Evolutionary conservation across 64 coral and sea anemone genomes (phyloP).

Genomic region (Platygyra sinensis): DNA sequence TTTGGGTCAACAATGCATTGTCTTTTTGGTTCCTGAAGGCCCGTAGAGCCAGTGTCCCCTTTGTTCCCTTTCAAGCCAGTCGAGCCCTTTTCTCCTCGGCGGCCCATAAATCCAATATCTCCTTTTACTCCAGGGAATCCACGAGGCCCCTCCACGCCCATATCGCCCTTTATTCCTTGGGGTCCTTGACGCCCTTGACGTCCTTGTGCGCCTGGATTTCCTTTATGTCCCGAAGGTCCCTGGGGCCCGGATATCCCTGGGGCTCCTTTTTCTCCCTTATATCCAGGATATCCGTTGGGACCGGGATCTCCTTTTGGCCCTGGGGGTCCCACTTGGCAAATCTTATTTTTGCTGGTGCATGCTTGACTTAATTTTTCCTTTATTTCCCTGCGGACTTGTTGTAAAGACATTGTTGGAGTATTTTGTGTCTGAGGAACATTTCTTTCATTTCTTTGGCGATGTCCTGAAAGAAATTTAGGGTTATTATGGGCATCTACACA

Average conservation of each 20-base stretch:
- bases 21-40: too few species aligned
- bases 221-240: background rate
- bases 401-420: background rate
- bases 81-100: too few species aligned
- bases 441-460: too few species aligned
- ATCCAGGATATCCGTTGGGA: background rate
- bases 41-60: too few species aligned
- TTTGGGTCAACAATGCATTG: too few species aligned
- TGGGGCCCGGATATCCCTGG: background rate
- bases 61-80: too few species aligned
- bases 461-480: too few species aligned
- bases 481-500: too few species aligned
- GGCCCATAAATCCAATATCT: background rate
- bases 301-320: background rate
- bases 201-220: background rate
- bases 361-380: background rate
- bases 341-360: background rate
- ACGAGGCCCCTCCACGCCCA: background rate
- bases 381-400: background rate
- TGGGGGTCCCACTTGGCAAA: background rate
- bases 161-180: background rate
- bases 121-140: background rate
- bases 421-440: too few species aligned
- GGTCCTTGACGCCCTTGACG: background rate
- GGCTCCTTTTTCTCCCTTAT: constrained; percentile 19